Evolutionary conservation across 2,888 invertebrate genomes (phyloP), one percentile per base, ranked within the genome.

Genomic region (Hyposoter dolosus): DNA sequence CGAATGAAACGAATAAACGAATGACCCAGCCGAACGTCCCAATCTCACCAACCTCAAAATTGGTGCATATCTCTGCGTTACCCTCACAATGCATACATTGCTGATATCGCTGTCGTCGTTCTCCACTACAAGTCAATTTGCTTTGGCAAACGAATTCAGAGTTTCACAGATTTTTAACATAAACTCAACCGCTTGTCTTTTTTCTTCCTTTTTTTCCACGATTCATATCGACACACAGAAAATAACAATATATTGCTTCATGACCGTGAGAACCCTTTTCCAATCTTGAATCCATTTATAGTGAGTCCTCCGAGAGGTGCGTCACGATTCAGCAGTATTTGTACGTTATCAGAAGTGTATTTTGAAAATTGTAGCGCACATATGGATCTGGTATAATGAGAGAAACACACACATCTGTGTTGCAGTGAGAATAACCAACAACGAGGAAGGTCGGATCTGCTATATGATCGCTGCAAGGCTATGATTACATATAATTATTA

Each of bases 401-500:
- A 32, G 28, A 32, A 32, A 63, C 28, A 17, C 3, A 17, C 3
- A 35, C 17, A 32, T 28, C 15, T n/a, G n/a, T 9, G 53, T 35
- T 65, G 65, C 35, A 40, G 35, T 65, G 65, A 40, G 66, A 3
- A 40, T 40, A 10, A 35, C n/a, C 2, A 40, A n/a, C 40, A 23
- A 32, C 10, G 50, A 23, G 45, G 28, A 23, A 28, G 32, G 10
- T 71, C 15, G 23, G 23, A 56, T 23, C 10, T 17, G 23, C 60
- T 43, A 23, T 43, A 23, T 32, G 43, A 76, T 15, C 23, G 50
- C 72, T 17, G 47, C 40, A 47, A 43, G 66, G 65, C 77, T 89
- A 88, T 92, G 91, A 93, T 92, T 92, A 92, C 92, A 91, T 93
- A 91, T 93, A 91, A 93, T 93, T 93, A 93, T 93, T 93, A 91